Conservation (phyloP, 2,113 vertebrate species). For the Brachypteracias leptosomus region DNA sequence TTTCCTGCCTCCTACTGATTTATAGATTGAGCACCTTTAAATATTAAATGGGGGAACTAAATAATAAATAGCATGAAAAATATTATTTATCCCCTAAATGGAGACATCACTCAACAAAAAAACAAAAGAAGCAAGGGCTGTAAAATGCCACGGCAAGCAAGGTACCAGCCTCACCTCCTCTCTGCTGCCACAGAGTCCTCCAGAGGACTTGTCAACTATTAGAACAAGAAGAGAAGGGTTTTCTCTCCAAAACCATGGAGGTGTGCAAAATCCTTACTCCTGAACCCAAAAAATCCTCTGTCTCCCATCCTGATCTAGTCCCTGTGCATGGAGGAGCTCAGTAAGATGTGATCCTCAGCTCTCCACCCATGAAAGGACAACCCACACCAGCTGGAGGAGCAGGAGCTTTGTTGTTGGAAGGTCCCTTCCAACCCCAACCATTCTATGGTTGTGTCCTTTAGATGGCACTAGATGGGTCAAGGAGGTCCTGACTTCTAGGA, state of each 20-base stretch:
- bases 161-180: not conserved
- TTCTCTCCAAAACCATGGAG: not conserved
- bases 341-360: not conserved
- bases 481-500: not conserved
- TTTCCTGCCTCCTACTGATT: not conserved
- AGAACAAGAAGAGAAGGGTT: not conserved
- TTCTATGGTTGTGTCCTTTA: not conserved
- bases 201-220: not conserved
- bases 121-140: not conserved
- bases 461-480: not conserved
- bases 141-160: not conserved
- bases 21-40: not conserved
- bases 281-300: not conserved
- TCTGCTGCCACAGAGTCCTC: not conserved
- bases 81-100: not conserved
- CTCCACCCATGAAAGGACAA: not conserved
- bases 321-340: not conserved
- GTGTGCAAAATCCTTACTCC: not conserved
- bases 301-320: no score
- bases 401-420: not conserved
- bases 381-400: not conserved
- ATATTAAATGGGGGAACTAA: not conserved
- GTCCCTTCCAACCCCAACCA: no score
- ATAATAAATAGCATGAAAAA: constrained; percentile 24
- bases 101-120: not conserved